phyloP scores from a whole-genome alignment of 2,888 invertebrate genomes.

The Limenitis camilla region DNA sequence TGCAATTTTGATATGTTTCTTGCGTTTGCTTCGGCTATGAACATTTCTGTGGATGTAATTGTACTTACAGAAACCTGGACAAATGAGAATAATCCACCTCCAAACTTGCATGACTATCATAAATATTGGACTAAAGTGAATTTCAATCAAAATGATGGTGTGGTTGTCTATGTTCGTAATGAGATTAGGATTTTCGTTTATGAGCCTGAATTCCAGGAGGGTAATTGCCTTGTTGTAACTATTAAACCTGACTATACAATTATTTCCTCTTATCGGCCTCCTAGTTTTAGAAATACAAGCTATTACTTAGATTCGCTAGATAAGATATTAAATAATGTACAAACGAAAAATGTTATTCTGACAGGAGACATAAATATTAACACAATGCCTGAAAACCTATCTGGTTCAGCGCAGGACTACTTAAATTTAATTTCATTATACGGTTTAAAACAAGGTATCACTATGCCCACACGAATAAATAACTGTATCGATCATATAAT shows the following conservation, averaged over 20 bases:
- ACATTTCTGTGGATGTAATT: neutral
- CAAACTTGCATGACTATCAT: neutral
- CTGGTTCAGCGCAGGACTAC: too few relatives aligned
- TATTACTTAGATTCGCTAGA: too few relatives aligned
- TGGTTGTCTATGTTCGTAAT: too few relatives aligned
- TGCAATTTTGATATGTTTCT: neutral
- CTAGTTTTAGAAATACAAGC: too few relatives aligned
- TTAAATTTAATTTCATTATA: too few relatives aligned
- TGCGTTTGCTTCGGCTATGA: neutral
- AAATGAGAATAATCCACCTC: neutral
- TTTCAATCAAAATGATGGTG: slow-evolving; percentile 2
- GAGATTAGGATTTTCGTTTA: neutral
- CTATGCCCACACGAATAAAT: too few relatives aligned
- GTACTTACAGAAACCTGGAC: slow-evolving; percentile 4
- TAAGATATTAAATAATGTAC: too few relatives aligned
- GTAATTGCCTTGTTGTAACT: neutral
- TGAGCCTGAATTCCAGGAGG: neutral
- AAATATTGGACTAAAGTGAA: neutral
- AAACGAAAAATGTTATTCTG: too few relatives aligned
- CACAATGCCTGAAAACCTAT: too few relatives aligned
- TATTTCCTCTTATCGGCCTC: slow-evolving; percentile 1
- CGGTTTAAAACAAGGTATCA: too few relatives aligned
- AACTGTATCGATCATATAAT: too few relatives aligned
- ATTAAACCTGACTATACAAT: neutral
- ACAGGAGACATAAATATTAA: too few relatives aligned